phyloP scores from a whole-genome alignment of 2,888 invertebrate species.

The Dryocosmus kuriphilus region DNA sequence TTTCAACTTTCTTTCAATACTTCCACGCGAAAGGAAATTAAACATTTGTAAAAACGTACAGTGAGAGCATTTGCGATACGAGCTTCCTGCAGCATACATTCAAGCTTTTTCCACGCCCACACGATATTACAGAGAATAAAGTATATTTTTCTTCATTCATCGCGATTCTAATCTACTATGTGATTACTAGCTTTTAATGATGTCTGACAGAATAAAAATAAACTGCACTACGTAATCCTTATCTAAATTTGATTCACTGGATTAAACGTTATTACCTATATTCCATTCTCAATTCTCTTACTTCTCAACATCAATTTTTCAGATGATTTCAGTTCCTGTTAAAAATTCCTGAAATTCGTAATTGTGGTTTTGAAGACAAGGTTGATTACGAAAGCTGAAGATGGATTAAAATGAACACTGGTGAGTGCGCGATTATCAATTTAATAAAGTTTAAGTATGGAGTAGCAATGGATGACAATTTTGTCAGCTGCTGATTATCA shows the following conservation, averaged over 20 bases:
- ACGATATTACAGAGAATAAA: neutral
- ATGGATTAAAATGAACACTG: neutral
- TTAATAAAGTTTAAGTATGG: slow-evolving; percentile 9
- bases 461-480: slow-evolving; percentile 3
- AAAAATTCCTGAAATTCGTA: no score
- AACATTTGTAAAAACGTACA: neutral
- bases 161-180: neutral
- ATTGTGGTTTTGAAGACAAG: no score
- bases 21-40: neutral
- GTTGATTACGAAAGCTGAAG: neutral
- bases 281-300: neutral
- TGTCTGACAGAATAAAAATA: neutral
- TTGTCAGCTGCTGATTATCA: slow-evolving; percentile 28
- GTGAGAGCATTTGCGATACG: neutral
- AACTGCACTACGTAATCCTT: neutral
- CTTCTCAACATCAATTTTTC: neutral
- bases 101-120: neutral
- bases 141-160: slow-evolving; percentile 1
- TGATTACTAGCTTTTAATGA: slow-evolving; percentile 2
- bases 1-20: neutral
- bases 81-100: neutral
- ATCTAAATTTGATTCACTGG: neutral
- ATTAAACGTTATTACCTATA: neutral
- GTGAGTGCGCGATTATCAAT: neutral
- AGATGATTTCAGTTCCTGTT: no score